These are phyloP conservation scores for Bolinopsis microptera DNA, from an alignment of 37 sponge, comb jelly and placozoan species.

Conservation along the genomic window DNA sequence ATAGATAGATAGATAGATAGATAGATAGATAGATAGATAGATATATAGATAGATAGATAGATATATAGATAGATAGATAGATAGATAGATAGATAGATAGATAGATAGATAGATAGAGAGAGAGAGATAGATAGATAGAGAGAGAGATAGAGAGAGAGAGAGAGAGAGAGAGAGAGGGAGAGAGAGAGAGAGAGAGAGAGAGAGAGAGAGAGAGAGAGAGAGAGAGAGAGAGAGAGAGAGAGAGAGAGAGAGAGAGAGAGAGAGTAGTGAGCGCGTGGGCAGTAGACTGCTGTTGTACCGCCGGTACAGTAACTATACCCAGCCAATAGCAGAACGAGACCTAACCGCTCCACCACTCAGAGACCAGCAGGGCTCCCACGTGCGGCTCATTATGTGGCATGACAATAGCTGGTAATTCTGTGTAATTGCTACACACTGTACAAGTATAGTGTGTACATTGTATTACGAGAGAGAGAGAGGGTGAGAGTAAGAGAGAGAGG, in stretches of 20 bases:
- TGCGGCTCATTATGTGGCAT: background rate
- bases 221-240: background rate
- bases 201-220: background rate
- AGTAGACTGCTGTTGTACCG: slow-evolving; percentile 1
- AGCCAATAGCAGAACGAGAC: background rate
- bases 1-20: background rate
- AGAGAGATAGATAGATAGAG: too few species aligned
- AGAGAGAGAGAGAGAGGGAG: background rate
- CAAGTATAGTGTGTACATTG: background rate
- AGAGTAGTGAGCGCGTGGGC: background rate
- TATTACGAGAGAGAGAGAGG: background rate
- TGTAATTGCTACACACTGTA: background rate
- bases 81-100: too few species aligned
- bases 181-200: background rate
- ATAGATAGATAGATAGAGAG: too few species aligned
- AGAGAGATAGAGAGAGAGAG: background rate
- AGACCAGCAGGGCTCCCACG: background rate
- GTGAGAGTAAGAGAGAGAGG: background rate
- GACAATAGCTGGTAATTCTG: background rate
- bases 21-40: background rate
- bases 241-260: background rate
- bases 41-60: too few species aligned
- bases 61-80: too few species aligned
- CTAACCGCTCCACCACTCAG: background rate
- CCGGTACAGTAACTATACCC: background rate